Percentiles rank a stretch among this genome's conserved stretches.
Conservation (phyloP, 2,888 invertebrate genomes). For the Lutraria lutraria region DNA sequence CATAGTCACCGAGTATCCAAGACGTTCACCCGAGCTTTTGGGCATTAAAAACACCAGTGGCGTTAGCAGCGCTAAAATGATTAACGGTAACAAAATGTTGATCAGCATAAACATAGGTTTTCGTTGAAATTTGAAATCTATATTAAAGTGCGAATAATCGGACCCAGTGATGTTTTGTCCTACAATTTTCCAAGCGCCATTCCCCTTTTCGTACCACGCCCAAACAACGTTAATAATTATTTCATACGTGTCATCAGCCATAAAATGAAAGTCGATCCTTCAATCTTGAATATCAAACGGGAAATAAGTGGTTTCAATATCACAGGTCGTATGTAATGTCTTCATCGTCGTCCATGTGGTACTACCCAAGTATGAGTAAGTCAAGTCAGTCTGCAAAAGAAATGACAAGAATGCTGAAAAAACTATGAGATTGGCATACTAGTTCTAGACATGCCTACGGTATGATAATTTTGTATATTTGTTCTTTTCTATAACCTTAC, state of each 20-base stretch:
- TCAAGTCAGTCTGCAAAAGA: not conserved
- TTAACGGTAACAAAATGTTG: constrained; percentile 32
- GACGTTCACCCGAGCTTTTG: constrained; percentile 27
- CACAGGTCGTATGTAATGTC: not conserved
- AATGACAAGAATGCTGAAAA: not conserved
- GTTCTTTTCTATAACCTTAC: too few species aligned
- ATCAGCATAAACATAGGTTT: constrained; percentile 33
- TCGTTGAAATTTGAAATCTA: constrained; percentile 12
- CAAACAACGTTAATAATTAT: not conserved
- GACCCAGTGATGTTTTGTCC: not conserved
- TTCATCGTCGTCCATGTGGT: not conserved
- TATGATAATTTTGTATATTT: not conserved
- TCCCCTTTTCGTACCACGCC: not conserved
- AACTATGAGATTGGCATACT: not conserved
- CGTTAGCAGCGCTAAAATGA: constrained; percentile 30
- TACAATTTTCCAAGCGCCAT: constrained; percentile 23
- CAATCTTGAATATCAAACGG: constrained; percentile 28
- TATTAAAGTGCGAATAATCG: not conserved
- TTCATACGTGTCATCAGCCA: not conserved
- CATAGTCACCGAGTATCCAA: constrained; percentile 38
- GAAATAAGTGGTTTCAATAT: constrained; percentile 36
- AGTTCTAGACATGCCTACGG: not conserved
- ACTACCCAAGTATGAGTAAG: not conserved
- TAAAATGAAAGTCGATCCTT: not conserved
- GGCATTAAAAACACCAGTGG: constrained; percentile 37